Evolutionary conservation across 2,113 vertebrate species (phyloP).

Genomic region (Pipa parva): DNA sequence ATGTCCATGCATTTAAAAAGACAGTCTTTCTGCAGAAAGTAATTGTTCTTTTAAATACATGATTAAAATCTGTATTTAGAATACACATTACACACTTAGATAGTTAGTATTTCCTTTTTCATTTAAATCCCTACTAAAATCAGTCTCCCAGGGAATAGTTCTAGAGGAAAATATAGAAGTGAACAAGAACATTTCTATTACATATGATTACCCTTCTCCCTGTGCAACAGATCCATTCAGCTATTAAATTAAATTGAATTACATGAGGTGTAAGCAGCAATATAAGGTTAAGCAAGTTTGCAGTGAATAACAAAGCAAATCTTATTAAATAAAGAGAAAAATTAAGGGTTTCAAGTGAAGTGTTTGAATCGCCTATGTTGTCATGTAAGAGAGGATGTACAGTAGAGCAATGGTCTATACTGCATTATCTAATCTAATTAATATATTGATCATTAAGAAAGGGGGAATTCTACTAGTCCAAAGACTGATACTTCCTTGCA

Average conservation of each 20-base stretch:
- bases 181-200: conserved; percentile 12
- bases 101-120: background rate
- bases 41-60: too few relatives aligned
- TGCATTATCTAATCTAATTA: too few relatives aligned
- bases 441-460: too few relatives aligned
- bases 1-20: too few relatives aligned
- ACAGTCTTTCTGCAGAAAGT: too few relatives aligned
- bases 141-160: background rate
- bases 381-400: too few relatives aligned
- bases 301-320: conserved; percentile 17
- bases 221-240: conserved; percentile 23
- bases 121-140: conserved; percentile 4
- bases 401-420: background rate
- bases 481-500: too few relatives aligned
- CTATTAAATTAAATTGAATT: conserved; percentile 27
- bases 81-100: background rate
- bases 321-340: conserved; percentile 20
- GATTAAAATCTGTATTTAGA: background rate
- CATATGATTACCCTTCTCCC: conserved; percentile 26
- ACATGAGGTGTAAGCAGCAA: conserved; percentile 14
- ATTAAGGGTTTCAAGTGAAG: background rate
- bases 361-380: too few relatives aligned
- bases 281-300: conserved; percentile 20
- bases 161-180: conserved; percentile 7
- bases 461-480: too few relatives aligned